Percentiles rank a stretch among this genome's conserved stretches.
Conservation (phyloP, 2,113 vertebrate species). For the Ivindomyrus marchei region DNA sequence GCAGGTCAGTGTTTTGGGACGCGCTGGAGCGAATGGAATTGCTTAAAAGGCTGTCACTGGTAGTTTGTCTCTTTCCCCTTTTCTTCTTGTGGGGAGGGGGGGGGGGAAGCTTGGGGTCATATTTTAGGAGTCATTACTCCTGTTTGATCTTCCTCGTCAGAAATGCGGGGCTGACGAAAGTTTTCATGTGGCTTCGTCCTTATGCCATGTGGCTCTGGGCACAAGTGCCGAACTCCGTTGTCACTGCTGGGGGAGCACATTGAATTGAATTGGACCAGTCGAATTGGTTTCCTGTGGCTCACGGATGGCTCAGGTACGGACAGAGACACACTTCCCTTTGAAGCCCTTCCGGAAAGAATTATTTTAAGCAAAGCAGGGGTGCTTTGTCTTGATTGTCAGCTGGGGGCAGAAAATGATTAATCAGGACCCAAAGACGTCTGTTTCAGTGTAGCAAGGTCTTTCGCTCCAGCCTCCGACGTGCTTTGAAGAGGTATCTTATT, state of each 20-base stretch:
- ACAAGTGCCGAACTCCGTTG: slow-evolving; percentile 12
- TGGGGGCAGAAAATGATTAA: slow-evolving; percentile 43
- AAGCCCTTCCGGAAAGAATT: slow-evolving; percentile 14
- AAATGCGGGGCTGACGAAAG: slow-evolving; percentile 37
- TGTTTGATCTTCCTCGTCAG: slow-evolving; percentile 41
- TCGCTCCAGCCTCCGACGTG: slow-evolving; percentile 40
- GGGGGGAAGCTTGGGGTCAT: neutral
- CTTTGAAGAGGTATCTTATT: slow-evolving; percentile 59
- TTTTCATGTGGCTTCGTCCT: slow-evolving; percentile 33
- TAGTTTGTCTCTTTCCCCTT: slow-evolving; percentile 30
- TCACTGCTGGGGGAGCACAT: slow-evolving; percentile 37
- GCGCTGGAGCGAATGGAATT: slow-evolving; percentile 29
- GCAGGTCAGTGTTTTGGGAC: neutral
- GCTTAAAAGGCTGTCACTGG: slow-evolving; percentile 35
- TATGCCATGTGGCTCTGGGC: slow-evolving; percentile 17
- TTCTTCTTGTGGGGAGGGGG: neutral
- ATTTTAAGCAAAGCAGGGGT: slow-evolving; percentile 29
- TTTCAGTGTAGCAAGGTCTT: slow-evolving; percentile 41
- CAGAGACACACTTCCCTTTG: neutral
- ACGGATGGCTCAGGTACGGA: neutral
- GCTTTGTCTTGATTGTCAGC: slow-evolving; percentile 51
- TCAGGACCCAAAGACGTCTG: slow-evolving; percentile 53
- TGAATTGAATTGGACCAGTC: slow-evolving; percentile 26
- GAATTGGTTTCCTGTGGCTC: neutral
- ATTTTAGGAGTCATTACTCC: neutral